These are phyloP conservation scores for Holocentrus rufus DNA, from an alignment of 2,797 vertebrate species.

Conservation along the genomic window DNA sequence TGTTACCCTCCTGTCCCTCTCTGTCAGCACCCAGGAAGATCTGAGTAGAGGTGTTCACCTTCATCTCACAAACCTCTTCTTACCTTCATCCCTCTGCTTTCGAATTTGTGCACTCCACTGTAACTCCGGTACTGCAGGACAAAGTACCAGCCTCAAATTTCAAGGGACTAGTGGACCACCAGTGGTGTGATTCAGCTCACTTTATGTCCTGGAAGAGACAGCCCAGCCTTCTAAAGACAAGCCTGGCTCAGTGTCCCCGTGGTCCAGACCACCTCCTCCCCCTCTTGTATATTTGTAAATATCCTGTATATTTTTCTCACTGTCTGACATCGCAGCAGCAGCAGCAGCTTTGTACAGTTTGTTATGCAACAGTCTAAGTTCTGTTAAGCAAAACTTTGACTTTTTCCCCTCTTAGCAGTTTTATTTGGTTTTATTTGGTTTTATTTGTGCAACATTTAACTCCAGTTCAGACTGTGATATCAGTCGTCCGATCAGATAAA, in stretches of 20 bases:
- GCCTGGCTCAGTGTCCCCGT: conserved; percentile 27
- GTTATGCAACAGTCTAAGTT: conserved; percentile 60
- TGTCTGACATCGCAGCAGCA: conserved; percentile 62
- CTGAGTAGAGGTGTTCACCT: neutral
- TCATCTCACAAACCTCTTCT: neutral
- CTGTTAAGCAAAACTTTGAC: conserved; percentile 29
- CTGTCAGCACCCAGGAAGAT: conserved; percentile 17
- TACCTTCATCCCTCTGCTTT: conserved; percentile 2
- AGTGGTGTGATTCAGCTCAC: conserved; percentile 23
- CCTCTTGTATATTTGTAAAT: conserved; percentile 85
- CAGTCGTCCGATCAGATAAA: conserved; percentile 2
- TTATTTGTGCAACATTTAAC: conserved; percentile 38
- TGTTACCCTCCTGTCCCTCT: neutral
- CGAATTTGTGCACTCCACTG: conserved; percentile 42
- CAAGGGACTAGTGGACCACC: conserved; percentile 14
- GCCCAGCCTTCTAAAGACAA: conserved; percentile 3
- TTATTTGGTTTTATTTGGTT: conserved; percentile 57
- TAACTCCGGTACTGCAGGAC: conserved; percentile 3
- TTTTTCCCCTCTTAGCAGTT: conserved; percentile 37
- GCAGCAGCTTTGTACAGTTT: conserved; percentile 72
- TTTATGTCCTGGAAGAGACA: conserved; percentile 2
- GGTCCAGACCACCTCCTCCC: conserved; percentile 25
- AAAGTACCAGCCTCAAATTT: conserved; percentile 8
- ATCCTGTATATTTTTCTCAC: conserved; percentile 75
- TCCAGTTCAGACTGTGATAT: conserved; percentile 21